A percentile compares a stretch with the other conserved stretches of the same genome.
These are phyloP conservation scores for Thymallus thymallus DNA, from an alignment of 2,113 vertebrate genomes.

Conservation along the genomic window DNA sequence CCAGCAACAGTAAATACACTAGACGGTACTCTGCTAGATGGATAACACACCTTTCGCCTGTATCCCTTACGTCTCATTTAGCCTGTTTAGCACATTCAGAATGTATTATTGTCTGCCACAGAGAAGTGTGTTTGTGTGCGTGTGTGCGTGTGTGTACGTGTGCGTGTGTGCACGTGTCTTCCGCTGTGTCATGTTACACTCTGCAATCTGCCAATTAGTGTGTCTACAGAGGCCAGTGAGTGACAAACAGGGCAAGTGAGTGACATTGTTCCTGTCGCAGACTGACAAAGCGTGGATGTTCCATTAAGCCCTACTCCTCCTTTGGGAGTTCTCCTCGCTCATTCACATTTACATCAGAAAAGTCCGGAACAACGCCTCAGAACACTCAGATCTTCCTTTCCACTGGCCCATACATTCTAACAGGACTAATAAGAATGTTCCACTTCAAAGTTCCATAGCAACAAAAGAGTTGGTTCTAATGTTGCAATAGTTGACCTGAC, in stretches of 20 bases:
- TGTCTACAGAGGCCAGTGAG: conserved; percentile 46
- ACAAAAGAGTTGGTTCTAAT: background rate
- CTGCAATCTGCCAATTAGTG: conserved; percentile 51
- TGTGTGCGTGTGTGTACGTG: conserved; percentile 20
- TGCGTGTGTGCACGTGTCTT: conserved; percentile 8
- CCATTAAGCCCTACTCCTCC: conserved; percentile 55
- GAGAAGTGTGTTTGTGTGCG: conserved; percentile 16
- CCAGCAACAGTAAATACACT: background rate
- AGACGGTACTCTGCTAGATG: background rate
- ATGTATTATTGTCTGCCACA: conserved; percentile 8
- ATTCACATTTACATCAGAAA: conserved; percentile 23
- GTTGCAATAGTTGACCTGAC: background rate
- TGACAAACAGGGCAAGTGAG: conserved; percentile 65
- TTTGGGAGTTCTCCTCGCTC: conserved; percentile 30
- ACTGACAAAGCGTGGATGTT: conserved; percentile 61
- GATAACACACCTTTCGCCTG: background rate
- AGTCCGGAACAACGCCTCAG: background rate
- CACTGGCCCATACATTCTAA: background rate
- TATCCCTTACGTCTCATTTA: background rate
- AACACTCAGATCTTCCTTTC: background rate
- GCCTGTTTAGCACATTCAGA: background rate
- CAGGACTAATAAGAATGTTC: background rate
- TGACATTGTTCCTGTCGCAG: conserved; percentile 57
- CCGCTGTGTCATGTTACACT: background rate
- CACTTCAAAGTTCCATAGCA: too few species aligned